phyloP scores from a whole-genome alignment of 2,113 vertebrate species.

The Gallinago media region DNA sequence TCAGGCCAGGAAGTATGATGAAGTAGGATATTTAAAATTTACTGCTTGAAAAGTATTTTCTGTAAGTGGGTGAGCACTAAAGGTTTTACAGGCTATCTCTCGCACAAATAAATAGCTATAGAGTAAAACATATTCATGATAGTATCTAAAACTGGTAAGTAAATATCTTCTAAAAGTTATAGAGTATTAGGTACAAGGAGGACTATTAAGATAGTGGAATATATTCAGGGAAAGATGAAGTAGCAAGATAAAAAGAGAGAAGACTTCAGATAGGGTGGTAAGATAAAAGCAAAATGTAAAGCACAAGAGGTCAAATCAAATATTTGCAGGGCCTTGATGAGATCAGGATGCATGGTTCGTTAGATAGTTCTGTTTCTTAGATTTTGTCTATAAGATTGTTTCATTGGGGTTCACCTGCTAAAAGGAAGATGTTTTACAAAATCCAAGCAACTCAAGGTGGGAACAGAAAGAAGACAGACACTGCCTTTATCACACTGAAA shows the following conservation, averaged over 20 bases:
- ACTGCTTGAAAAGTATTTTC: neutral
- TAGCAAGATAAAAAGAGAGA: neutral
- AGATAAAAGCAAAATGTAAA: neutral
- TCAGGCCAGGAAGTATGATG: neutral
- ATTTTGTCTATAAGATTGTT: neutral
- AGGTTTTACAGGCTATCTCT: neutral
- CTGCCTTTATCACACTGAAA: neutral
- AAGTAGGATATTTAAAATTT: neutral
- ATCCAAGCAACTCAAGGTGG: neutral
- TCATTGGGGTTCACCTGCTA: neutral
- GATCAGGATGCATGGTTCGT: neutral
- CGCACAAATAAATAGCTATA: neutral
- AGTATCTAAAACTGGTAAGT: neutral
- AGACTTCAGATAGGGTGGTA: neutral
- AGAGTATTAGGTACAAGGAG: neutral
- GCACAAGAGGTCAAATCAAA: neutral
- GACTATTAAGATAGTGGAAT: neutral
- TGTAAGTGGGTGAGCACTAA: neutral
- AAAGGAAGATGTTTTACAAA: neutral
- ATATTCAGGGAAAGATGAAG: neutral
- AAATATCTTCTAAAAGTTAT: neutral
- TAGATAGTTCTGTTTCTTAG: neutral
- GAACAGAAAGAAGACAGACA: neutral
- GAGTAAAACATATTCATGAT: neutral
- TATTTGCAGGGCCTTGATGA: neutral